Evolutionary conservation across 2,888 invertebrate genomes (phyloP).

Genomic region (Monochamus alternatus): DNA sequence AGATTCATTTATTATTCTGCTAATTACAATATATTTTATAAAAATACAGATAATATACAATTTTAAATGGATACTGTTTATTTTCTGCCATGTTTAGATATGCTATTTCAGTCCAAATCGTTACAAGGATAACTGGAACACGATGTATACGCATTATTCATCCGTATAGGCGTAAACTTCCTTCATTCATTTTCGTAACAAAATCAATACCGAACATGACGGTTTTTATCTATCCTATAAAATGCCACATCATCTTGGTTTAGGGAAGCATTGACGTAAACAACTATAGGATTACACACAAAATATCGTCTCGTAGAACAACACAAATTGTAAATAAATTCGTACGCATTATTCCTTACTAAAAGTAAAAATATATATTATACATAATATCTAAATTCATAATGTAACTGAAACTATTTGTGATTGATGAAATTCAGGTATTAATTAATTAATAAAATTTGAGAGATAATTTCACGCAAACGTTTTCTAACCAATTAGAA

Average conservation of each 20-base stretch:
- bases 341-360: too few species aligned
- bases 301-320: background rate
- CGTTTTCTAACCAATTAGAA: too few species aligned
- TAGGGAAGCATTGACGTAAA: constrained; percentile 26
- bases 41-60: background rate
- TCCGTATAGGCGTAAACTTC: constrained; percentile 38
- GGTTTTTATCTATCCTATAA: constrained; percentile 32
- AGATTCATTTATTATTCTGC: too few species aligned
- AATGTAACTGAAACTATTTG: too few species aligned
- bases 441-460: too few species aligned
- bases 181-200: constrained; percentile 39
- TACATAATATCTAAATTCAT: too few species aligned
- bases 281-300: constrained; percentile 18
- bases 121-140: constrained; percentile 34
- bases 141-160: constrained; percentile 38
- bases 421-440: too few species aligned
- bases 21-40: too few species aligned
- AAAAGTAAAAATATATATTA: too few species aligned
- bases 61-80: background rate
- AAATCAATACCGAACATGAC: constrained; percentile 35
- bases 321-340: too few species aligned
- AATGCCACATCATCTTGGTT: constrained; percentile 27
- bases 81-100: constrained; percentile 8
- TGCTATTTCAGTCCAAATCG: constrained; percentile 16
- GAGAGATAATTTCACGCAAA: too few species aligned